Percentiles rank a stretch among this genome's conserved stretches.
phyloP scores from a whole-genome alignment of 2,113 vertebrate species.

The Thamnophis sirtalis region DNA sequence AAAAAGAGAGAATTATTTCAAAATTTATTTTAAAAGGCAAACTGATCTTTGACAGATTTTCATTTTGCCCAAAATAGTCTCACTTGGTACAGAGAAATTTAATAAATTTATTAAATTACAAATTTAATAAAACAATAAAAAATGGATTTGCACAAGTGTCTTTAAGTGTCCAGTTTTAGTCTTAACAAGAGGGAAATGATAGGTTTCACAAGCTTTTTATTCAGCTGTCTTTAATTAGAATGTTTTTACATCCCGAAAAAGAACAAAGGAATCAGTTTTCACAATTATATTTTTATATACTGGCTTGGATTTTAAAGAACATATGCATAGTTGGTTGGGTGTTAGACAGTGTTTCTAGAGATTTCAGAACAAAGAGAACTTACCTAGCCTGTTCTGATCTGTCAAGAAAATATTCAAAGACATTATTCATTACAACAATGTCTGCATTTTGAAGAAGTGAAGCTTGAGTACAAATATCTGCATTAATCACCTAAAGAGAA shows the following conservation, averaged over 20 bases:
- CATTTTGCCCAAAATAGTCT: background rate
- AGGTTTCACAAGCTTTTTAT: background rate
- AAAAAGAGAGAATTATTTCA: background rate
- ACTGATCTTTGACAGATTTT: background rate
- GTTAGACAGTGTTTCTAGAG: conserved; percentile 24
- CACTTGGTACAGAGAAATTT: background rate
- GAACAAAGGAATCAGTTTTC: background rate
- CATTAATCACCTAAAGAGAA: conserved; percentile 79
- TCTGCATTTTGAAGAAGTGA: conserved; percentile 81
- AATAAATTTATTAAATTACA: background rate
- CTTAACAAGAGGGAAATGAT: background rate
- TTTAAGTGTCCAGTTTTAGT: background rate
- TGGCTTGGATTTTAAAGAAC: conserved; percentile 37
- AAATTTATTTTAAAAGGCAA: background rate
- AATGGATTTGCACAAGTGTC: background rate
- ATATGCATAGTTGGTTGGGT: conserved; percentile 24
- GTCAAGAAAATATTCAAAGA: conserved; percentile 94
- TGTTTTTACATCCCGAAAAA: background rate
- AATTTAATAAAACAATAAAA: background rate
- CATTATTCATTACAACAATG: conserved; percentile 92
- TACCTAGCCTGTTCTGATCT: conserved; percentile 82
- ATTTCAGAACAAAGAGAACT: conserved; percentile 39
- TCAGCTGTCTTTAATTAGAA: background rate
- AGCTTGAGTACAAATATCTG: conserved; percentile 81
- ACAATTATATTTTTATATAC: conserved; percentile 43